These are phyloP conservation scores for Hycleus cichorii DNA, from an alignment of 1,140 invertebrate genomes.

Conservation along the genomic window DNA sequence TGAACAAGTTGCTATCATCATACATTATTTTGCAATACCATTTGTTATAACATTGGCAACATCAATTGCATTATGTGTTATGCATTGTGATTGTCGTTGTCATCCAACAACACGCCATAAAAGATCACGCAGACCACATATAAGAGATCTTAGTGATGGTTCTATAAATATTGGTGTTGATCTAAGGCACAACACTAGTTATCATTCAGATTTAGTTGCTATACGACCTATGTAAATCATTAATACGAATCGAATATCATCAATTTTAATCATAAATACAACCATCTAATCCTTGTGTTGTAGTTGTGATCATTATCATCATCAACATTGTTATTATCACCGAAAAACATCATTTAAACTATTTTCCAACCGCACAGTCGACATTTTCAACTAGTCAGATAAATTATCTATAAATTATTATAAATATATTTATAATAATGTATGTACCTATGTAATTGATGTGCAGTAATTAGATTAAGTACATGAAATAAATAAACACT, in stretches of 20 bases:
- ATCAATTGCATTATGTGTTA: conserved; percentile 71
- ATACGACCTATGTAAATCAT: conserved; percentile 24
- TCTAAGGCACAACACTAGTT: conserved; percentile 26
- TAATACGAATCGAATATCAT: background rate
- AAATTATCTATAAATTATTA: too few species aligned
- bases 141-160: conserved; percentile 30
- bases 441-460: too few species aligned
- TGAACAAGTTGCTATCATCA: conserved; percentile 68
- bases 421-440: too few species aligned
- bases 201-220: conserved; percentile 30
- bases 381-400: too few species aligned
- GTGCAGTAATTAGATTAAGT: too few species aligned
- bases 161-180: conserved; percentile 31
- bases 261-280: too few species aligned
- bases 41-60: conserved; percentile 74
- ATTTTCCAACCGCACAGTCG: too few species aligned
- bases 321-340: too few species aligned
- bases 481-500: conserved; percentile 2
- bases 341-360: too few species aligned
- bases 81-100: conserved; percentile 60
- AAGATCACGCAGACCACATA: conserved; percentile 23
- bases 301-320: too few species aligned
- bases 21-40: conserved; percentile 72
- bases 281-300: too few species aligned
- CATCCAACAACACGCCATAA: conserved; percentile 31